These are phyloP conservation scores for Phyllostomus hastatus DNA, from an alignment of 2,113 vertebrate genomes.

Conservation along the genomic window DNA sequence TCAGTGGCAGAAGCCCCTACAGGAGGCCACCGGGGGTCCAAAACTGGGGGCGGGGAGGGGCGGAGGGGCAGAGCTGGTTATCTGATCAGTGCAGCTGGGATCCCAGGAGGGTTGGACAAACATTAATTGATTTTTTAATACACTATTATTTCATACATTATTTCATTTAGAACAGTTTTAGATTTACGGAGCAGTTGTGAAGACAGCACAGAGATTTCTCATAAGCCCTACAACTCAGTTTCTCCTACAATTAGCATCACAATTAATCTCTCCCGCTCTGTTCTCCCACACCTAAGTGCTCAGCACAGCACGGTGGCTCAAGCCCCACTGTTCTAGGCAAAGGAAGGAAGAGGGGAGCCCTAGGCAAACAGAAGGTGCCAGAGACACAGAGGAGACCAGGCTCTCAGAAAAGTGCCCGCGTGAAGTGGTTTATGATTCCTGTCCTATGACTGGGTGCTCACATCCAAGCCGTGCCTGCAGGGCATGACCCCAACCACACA, in stretches of 20 bases:
- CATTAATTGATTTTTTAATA: neutral
- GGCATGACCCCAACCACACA: too few relatives aligned
- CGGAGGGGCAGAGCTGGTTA: neutral
- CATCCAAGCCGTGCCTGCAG: neutral
- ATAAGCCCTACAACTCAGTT: neutral
- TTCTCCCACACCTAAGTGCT: neutral
- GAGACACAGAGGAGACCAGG: neutral
- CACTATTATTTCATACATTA: fast-evolving
- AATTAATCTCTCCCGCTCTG: neutral
- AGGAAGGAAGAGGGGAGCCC: neutral
- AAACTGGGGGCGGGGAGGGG: neutral
- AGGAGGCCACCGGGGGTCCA: neutral
- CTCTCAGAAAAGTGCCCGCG: neutral
- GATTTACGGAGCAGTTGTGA: neutral
- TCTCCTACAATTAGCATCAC: neutral
- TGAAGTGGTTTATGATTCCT: neutral
- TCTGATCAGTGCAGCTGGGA: neutral
- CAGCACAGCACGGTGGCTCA: neutral
- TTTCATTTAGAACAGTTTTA: neutral
- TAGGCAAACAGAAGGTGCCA: neutral
- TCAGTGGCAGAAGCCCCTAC: neutral
- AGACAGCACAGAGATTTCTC: neutral
- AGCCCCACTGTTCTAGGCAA: neutral
- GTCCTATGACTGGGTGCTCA: neutral
- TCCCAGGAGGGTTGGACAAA: neutral